These are phyloP conservation scores for Brachyhypopomus occidentalis DNA, from an alignment of 2,113 vertebrate species.

Conservation along the genomic window DNA sequence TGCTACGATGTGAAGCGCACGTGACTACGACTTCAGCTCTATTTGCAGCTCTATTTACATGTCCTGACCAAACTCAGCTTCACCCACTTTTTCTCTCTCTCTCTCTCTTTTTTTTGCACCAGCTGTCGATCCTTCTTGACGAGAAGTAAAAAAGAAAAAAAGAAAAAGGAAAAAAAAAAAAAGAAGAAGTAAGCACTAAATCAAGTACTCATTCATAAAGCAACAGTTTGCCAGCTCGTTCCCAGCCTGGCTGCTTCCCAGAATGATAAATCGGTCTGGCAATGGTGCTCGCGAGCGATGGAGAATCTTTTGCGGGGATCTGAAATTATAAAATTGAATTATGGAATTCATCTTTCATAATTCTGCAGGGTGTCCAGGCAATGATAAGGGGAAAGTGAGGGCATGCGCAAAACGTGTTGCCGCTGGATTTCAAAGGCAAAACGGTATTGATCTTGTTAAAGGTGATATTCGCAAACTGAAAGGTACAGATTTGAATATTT, in stretches of 20 bases:
- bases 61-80: slow-evolving; percentile 20
- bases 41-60: background rate
- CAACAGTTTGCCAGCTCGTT: slow-evolving; percentile 57
- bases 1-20: background rate
- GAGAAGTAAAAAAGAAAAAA: background rate
- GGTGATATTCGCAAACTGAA: slow-evolving; percentile 47
- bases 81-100: background rate
- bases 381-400: slow-evolving; percentile 46
- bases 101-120: slow-evolving; percentile 22
- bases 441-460: slow-evolving; percentile 57
- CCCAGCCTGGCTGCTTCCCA: slow-evolving; percentile 48
- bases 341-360: slow-evolving; percentile 55
- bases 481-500: slow-evolving; percentile 52
- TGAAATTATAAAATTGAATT: slow-evolving; percentile 56
- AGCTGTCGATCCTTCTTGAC: slow-evolving; percentile 45
- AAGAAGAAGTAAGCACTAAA: slow-evolving; percentile 55
- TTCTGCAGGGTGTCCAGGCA: slow-evolving; percentile 47
- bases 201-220: slow-evolving; percentile 58
- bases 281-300: slow-evolving; percentile 28
- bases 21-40: background rate
- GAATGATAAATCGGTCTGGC: slow-evolving; percentile 57
- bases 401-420: slow-evolving; percentile 43
- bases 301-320: slow-evolving; percentile 52
- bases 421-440: slow-evolving; percentile 54
- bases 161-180: slow-evolving; percentile 36